Percentiles rank a stretch among this genome's conserved stretches.
Evolutionary conservation across 2,113 vertebrate genomes (phyloP).

Genomic region (Tyrannus savana): DNA sequence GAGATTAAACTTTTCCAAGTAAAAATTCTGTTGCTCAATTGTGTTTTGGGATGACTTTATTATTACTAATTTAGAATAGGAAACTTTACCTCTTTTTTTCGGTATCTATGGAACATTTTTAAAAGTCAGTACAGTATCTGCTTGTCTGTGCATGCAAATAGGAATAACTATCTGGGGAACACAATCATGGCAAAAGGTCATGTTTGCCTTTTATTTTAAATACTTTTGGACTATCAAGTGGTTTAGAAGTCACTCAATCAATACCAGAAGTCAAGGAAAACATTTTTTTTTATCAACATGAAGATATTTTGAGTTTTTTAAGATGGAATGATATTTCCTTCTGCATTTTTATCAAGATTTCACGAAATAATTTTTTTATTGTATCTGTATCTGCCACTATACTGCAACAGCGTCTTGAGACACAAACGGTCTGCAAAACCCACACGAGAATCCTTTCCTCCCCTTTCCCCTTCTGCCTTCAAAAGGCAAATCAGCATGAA

Average conservation of each 20-base stretch:
- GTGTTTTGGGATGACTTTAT: not conserved
- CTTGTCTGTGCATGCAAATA: conserved; percentile 24
- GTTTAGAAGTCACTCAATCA: conserved; percentile 53
- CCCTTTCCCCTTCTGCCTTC: not conserved
- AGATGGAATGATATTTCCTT: not conserved
- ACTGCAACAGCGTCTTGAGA: not conserved
- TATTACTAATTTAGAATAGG: not conserved
- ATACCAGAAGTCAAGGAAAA: conserved; percentile 53
- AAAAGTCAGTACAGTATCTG: conserved; percentile 36
- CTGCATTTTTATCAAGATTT: conserved; percentile 16
- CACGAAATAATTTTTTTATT: not conserved
- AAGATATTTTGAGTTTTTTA: conserved; percentile 13
- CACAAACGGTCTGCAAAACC: not conserved
- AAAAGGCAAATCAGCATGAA: not conserved
- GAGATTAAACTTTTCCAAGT: not conserved
- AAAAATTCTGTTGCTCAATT: not conserved
- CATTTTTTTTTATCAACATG: conserved; percentile 9
- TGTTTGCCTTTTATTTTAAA: conserved; percentile 60
- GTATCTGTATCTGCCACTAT: no score
- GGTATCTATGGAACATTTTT: not conserved
- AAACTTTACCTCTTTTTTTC: not conserved
- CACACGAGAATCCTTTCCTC: not conserved
- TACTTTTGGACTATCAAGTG: conserved; percentile 58
- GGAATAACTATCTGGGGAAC: conserved; percentile 33
- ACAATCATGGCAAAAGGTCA: conserved; percentile 52